These are phyloP conservation scores for Athene cunicularia DNA, from an alignment of 2,113 vertebrate genomes.

Conservation along the genomic window DNA sequence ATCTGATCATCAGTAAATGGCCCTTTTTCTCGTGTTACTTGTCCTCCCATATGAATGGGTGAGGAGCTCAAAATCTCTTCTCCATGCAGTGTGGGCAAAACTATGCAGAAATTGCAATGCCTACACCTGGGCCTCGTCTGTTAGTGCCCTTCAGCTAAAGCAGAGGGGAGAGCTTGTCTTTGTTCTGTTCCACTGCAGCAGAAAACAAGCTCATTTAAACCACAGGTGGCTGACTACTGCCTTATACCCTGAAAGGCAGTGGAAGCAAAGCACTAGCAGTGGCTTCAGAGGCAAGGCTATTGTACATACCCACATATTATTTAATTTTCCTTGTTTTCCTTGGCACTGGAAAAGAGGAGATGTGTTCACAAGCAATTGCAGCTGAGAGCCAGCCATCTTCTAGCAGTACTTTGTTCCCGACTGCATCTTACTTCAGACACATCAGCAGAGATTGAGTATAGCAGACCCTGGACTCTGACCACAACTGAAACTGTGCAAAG, in stretches of 20 bases:
- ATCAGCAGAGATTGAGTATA: background rate
- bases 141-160: background rate
- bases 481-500: background rate
- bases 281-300: background rate
- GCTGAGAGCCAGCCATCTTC: background rate
- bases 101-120: background rate
- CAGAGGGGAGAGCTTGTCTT: background rate
- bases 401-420: background rate
- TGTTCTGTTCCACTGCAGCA: background rate
- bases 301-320: background rate
- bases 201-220: constrained; percentile 28
- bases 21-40: background rate
- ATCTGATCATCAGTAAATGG: background rate
- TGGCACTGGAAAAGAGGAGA: background rate
- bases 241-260: background rate
- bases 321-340: constrained; percentile 8
- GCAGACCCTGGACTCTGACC: background rate
- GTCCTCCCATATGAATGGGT: background rate
- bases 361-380: background rate
- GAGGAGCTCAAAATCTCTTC: background rate
- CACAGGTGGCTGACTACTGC: background rate
- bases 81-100: background rate
- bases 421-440: background rate
- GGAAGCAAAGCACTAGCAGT: background rate
- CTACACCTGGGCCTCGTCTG: background rate